phyloP scores from a whole-genome alignment of 1,140 invertebrate genomes.

The Pantala flavescens region DNA sequence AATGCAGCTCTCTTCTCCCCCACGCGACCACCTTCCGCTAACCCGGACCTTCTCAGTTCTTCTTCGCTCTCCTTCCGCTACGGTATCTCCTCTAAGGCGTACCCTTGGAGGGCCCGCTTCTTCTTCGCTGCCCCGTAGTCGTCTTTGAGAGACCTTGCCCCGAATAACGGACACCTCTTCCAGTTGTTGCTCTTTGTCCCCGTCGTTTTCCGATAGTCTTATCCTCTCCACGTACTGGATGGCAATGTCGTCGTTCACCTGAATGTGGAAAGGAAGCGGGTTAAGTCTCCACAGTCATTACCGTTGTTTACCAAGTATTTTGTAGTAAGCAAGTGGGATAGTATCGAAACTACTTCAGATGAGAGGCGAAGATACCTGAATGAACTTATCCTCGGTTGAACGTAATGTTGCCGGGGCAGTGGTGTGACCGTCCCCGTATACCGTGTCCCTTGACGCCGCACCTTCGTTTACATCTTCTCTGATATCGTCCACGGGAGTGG shows the following conservation, averaged over 20 bases:
- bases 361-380: conserved; percentile 11
- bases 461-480: not conserved
- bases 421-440: not conserved
- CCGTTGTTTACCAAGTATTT: too few relatives aligned
- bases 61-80: not conserved
- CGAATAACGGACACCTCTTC: not conserved
- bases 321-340: too few relatives aligned
- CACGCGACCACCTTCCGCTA: not conserved
- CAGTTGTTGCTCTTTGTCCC: not conserved
- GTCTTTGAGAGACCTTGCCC: not conserved
- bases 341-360: too few relatives aligned
- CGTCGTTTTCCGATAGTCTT: conserved; percentile 18
- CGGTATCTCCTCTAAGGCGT: not conserved
- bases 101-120: not conserved
- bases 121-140: not conserved
- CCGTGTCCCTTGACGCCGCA: not conserved
- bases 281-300: not conserved
- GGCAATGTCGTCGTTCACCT: conserved; percentile 22
- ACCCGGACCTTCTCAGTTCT: not conserved
- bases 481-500: not conserved
- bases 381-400: conserved; percentile 11
- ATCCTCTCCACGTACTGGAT: conserved; percentile 23
- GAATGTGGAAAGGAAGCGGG: not conserved
- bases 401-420: not conserved
- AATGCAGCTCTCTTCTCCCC: not conserved